These are phyloP conservation scores for Punctoribates punctum DNA, from an alignment of 2,888 invertebrate genomes.

Conservation along the genomic window DNA sequence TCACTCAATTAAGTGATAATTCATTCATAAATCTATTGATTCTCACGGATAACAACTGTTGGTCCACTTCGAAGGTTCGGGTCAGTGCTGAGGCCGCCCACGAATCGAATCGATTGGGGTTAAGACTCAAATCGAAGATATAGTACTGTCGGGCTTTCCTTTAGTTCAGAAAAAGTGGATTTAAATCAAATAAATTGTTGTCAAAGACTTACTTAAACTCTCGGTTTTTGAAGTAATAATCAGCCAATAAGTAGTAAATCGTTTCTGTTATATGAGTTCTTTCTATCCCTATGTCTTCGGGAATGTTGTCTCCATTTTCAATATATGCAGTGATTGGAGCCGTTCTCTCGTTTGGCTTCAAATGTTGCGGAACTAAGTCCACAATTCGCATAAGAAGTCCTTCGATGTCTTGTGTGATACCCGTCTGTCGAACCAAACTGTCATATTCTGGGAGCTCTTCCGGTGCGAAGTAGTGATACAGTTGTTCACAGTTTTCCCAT, in stretches of 20 bases:
- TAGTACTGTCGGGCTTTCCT: conserved; percentile 73
- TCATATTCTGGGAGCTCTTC: conserved; percentile 75
- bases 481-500: conserved; percentile 53
- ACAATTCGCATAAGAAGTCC: conserved; percentile 40
- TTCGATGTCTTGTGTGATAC: conserved; percentile 41
- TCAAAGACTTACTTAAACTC: conserved; percentile 59
- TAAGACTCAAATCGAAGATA: conserved; percentile 73
- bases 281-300: background rate
- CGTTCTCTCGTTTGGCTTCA: conserved; percentile 15
- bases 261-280: conserved; percentile 50
- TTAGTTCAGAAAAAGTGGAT: conserved; percentile 42
- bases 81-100: conserved; percentile 85
- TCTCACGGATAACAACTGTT: conserved; percentile 68
- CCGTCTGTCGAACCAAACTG: conserved; percentile 52
- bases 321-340: conserved; percentile 37
- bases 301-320: conserved; percentile 19
- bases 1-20: background rate
- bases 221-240: conserved; percentile 84
- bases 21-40: background rate
- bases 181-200: conserved; percentile 20
- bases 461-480: conserved; percentile 74
- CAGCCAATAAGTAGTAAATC: conserved; percentile 84
- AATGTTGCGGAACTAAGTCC: conserved; percentile 36
- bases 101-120: conserved; percentile 75
- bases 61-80: conserved; percentile 66